Evolutionary conservation across 2,888 invertebrate genomes (phyloP).

Genomic region (Punctoribates punctum): DNA sequence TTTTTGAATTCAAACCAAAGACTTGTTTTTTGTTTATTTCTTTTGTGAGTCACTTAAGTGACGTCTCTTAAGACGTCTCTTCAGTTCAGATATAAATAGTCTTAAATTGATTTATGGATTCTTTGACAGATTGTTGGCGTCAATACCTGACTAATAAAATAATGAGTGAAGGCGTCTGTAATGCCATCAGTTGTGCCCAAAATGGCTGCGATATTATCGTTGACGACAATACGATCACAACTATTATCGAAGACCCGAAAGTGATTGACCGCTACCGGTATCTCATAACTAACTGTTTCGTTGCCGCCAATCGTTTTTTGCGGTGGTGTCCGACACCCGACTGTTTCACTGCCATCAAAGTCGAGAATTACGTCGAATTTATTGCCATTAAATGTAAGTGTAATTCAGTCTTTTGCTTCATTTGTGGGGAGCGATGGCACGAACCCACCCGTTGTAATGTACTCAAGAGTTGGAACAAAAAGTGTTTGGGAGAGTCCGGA

Average conservation of each 20-base stretch:
- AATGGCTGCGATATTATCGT: constrained; percentile 57
- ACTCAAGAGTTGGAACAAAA: constrained; percentile 55
- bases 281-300: constrained; percentile 57
- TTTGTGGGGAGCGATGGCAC: constrained; percentile 56
- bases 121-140: constrained; percentile 57
- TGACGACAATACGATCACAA: constrained; percentile 57
- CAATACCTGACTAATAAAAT: constrained; percentile 58
- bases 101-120: constrained; percentile 56
- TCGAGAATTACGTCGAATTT: constrained; percentile 78
- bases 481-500: constrained; percentile 96
- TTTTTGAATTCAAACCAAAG: neutral
- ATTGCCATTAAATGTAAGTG: constrained; percentile 88
- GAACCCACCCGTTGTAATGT: constrained; percentile 58
- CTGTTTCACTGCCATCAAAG: constrained; percentile 91
- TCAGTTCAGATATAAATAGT: neutral
- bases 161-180: constrained; percentile 55
- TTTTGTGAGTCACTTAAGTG: neutral
- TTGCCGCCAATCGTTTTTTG: constrained; percentile 78
- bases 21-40: neutral
- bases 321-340: constrained; percentile 98
- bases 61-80: no score
- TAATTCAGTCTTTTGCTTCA: constrained; percentile 79
- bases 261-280: constrained; percentile 53
- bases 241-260: constrained; percentile 46
- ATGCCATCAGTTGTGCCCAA: constrained; percentile 56